Evolutionary conservation across 2,797 vertebrate species (phyloP), one percentile per base, ranked within the genome.

Genomic region (Alectoris magna): DNA sequence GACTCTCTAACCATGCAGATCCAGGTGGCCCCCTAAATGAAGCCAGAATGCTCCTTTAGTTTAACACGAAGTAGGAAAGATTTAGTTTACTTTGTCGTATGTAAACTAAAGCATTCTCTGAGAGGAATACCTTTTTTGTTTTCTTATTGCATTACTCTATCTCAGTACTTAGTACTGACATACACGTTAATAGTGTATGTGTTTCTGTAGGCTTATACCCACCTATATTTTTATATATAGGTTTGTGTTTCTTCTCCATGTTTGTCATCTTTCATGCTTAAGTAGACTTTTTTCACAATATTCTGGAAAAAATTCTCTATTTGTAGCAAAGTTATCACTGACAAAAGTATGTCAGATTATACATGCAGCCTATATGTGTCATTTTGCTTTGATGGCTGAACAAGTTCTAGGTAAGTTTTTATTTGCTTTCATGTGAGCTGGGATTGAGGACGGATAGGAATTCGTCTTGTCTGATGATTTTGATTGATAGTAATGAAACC

Each of bases 321-420:
- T 89, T 6, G 23, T 81, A 86, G n/a, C 5, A 59, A 75, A 21
- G 26, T 85, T 14, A n/a, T 67, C 13, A 26, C 15, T 38, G 21
- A 27, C 59, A 72, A 78, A 66, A 69, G 21, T 79, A 9, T 0
- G 2, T 18, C 60, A 24, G 78, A 41, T 36, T 63, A 3, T 39
- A 53, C 0, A 0, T 56, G 10, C 34, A 18, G 14, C 69, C 64
- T 64, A 0, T 59, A 2, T 51, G 10, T 43, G 29, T 39, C 22
- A 3, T 53, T 73, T 73, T 94, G 13, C 74, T 88, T 90, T 76
- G 27, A 2, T 51, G 91, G 60, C 31, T 90, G 70, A 79, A 79
- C 67, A 58, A 89, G 60, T 17, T 82, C 18, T 48, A 4, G 22
- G 2, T 51, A 67, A 66, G 8, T 63, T 93, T 60, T 69, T 84